Base-by-base conservation (phyloP, 1,140 invertebrate genomes). In the Caerostris darwini region DNA sequence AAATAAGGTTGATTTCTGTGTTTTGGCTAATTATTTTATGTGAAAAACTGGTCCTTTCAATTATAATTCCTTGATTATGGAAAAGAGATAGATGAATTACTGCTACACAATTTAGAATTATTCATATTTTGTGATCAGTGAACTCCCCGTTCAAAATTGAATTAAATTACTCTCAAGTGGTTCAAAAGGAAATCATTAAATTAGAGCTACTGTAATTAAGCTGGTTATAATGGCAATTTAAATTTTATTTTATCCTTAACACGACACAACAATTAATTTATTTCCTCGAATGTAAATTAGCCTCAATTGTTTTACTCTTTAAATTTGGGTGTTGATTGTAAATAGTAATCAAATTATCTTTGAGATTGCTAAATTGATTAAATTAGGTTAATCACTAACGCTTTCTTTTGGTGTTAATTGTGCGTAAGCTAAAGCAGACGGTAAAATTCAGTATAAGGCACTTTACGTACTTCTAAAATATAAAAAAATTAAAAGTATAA, bases 351-450 rank as follows among this genome's bases (percentile, higher is more conserved):
- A 50, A 77, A 77, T 77, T 77, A 77, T 34, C 12, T 10, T 12
- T 77, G 34, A 77, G 71, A 77, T 50, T 77, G 67, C 34, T 77
- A 77, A 77, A 77, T 8, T 12, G 50, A 77, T 77, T 53, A 77
- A 77, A 19, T 77, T 5, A 77, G 61, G 61, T 17, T 67, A 67
- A n/a, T 67, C 14, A 67, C 34, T 67, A 67, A 67, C 61, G 34
- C n/a, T 67, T 67, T 67, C 61, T 67, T 67, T 67, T 67, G n/a
- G 12, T 67, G 12, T 14, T n/a, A n/a, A 10, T 6, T 67, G 61
- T n/a, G 5, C 17, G 17, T n/a, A 17, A 17, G 61, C 5, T 67
- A 5, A 10, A n/a, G 61, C 12, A 34, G 34, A 34, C 34, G 2
- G 34, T 34, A 34, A 34, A 34, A 34, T 34, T 34, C 34, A 34